These are phyloP conservation scores for Lordiphosa clarofinis DNA, from an alignment of 1,140 invertebrate genomes.

Conservation along the genomic window DNA sequence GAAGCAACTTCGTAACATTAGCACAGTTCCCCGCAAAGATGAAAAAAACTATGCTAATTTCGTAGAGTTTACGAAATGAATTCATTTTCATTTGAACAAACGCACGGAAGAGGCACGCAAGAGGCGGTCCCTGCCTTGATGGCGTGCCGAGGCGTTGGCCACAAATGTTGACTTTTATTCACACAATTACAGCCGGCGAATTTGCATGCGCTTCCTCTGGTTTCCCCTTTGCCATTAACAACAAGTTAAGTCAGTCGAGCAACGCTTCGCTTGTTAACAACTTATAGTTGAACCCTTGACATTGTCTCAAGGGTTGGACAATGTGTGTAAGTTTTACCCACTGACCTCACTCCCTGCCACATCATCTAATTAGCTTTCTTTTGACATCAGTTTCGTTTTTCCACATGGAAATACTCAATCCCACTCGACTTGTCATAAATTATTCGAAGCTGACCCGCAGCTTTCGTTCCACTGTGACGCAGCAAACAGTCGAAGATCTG, in stretches of 20 bases:
- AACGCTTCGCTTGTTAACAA: constrained; percentile 54
- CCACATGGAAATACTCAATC: constrained; percentile 29
- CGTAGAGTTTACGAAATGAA: constrained; percentile 52
- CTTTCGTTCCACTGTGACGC: constrained; percentile 62
- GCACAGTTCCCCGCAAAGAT: constrained; percentile 41
- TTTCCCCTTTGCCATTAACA: constrained; percentile 5
- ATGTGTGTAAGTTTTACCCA: constrained; percentile 15
- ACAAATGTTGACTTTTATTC: constrained; percentile 77
- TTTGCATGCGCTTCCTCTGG: constrained; percentile 44
- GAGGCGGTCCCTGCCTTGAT: constrained; percentile 21
- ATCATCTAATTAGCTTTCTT: constrained; percentile 64
- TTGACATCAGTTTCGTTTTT: constrained; percentile 60
- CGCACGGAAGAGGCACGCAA: constrained; percentile 18
- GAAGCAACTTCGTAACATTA: constrained; percentile 60
- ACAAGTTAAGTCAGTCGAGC: constrained; percentile 23
- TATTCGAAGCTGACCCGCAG: constrained; percentile 60
- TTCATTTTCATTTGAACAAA: constrained; percentile 45
- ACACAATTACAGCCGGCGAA: constrained; percentile 60
- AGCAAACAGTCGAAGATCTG: constrained; percentile 32
- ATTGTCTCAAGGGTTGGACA: constrained; percentile 25
- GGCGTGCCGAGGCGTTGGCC: constrained; percentile 54
- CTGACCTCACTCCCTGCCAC: constrained; percentile 5
- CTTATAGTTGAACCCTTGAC: constrained; percentile 49
- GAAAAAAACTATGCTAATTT: constrained; percentile 70
- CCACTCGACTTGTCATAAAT: constrained; percentile 49